Evolutionary conservation across 2,888 invertebrate species (phyloP).

Genomic region (Tolmerus cingulatus): DNA sequence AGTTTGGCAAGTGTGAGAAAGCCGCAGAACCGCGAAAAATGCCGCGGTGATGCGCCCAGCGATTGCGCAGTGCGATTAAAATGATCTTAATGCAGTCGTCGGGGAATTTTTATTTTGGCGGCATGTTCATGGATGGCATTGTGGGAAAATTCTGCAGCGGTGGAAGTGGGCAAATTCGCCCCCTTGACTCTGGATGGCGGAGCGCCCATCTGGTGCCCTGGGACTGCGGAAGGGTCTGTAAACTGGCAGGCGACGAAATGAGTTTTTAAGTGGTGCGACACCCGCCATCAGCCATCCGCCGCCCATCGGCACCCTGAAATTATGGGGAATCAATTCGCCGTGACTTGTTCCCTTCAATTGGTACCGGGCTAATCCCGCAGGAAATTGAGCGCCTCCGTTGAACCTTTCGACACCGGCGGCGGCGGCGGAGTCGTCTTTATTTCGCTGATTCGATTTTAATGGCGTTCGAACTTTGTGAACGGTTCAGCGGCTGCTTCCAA

Average conservation of each 20-base stretch:
- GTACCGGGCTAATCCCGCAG: background rate
- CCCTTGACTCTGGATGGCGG: background rate
- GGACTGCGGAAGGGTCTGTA: background rate
- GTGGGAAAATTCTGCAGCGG: background rate
- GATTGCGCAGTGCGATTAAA: slow-evolving; percentile 10
- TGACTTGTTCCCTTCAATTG: background rate
- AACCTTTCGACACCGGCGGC: background rate
- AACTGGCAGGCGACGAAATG: background rate
- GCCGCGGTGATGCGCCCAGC: background rate
- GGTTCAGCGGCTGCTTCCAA: background rate
- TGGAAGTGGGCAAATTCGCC: background rate
- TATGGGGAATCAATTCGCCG: background rate
- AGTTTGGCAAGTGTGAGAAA: slow-evolving; percentile 38
- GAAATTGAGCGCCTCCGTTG: background rate
- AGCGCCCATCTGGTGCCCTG: background rate
- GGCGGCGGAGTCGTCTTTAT: background rate
- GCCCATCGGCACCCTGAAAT: background rate
- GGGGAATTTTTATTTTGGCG: slow-evolving; percentile 8
- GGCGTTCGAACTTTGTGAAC: background rate
- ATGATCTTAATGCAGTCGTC: slow-evolving; percentile 6
- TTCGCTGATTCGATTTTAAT: slow-evolving; percentile 40
- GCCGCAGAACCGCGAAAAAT: background rate
- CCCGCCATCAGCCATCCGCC: background rate
- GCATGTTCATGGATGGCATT: background rate
- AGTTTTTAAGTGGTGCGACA: background rate